Base-by-base conservation (phyloP, 1,140 invertebrate species). In the Mactra quadrangularis region DNA sequence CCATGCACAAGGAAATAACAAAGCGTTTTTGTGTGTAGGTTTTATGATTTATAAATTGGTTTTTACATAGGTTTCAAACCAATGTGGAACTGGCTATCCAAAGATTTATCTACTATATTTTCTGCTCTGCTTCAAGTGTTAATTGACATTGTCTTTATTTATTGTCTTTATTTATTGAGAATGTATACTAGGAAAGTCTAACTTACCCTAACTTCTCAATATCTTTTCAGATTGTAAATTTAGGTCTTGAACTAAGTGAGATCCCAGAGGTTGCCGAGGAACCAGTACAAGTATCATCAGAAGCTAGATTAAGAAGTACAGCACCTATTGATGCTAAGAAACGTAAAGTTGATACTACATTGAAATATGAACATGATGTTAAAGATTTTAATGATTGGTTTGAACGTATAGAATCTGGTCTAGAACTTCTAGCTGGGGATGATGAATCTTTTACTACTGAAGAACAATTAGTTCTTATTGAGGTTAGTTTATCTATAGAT, bases 381-480 rank as follows among this genome's bases (percentile, higher is more conserved):
- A 93, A 93, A 68, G 93, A 93, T 86, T 87, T 95, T 0, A 93
- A 94, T 68, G 94, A 94, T 64, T 95, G 95, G 95, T 87, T 95
- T 41, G 94, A 95, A 59, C 94, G 95, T 78, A 94, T 94, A 1
- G 94, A 95, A 72, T 92, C 94, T 22, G 92, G 93, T 1, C 88
- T 94, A n/a, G 83, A 93, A 90, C 70, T 93, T 31, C 93, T 94
- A 84, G 94, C 94, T 84, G 92, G 93, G 72, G 93, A 89, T 75
- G 86, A 87, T 25, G 94, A 94, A 70, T 66, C 76, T 0, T 92
- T 95, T 47, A 94, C 93, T 57, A 92, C 94, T 3, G 95, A 95
- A 35, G 95, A 95, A 77, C 95, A 95, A 84, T 91, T 94, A 78
- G 93, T 94, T 11, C 91, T 95, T 6, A 94, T 95, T 60, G 94